Evolutionary conservation across 2,113 vertebrate genomes (phyloP), one percentile per base, ranked within the genome.

Genomic region (Sclerurus mexicanus): DNA sequence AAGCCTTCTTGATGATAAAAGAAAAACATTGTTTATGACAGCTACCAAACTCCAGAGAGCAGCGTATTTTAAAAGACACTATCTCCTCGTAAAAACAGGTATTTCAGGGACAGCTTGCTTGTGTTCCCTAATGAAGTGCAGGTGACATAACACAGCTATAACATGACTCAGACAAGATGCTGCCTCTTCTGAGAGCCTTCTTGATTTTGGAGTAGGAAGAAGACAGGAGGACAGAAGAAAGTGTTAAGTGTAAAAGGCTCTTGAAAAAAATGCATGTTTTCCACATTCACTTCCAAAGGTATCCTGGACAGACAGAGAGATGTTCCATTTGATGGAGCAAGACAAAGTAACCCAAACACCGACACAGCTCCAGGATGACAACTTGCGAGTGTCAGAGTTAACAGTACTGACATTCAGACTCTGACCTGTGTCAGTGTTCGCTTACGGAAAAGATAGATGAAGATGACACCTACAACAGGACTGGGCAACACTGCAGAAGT

Each of bases 21-120:
- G 55, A 79, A 79, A 84, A 72, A 67, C 10, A 68, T 1, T 74
- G 62, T 90, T 96, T 91, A 88, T 62, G 85, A 92, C 82, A 95
- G 87, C 88, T 67, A 83, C 33, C 44, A 74, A 94, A 94, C 91
- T 77, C 75, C 59, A 93, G 82, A 92, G 77, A 95, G 62, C 62
- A 87, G 95, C 84, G 30, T 37, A 62, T 88, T 95, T 95, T 86
- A 94, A 92, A 85, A 96, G 87, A 77, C 72, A 42, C 52, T 46
- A 87, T 71, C 87, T 87, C 80, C 53, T 94, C 86, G 91, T 39
- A 77, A 73, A 90, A 96, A 85, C 93, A 95, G 91, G 91, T 96
- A 94, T 90, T 95, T 96, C 92, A 90, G 95, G 92, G 96, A 95
- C 93, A 96, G 85, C 86, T 87, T 73, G 74, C 76, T 67, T 90